phyloP scores from a whole-genome alignment of 2,888 invertebrate species.

The Euzophera pinguis region DNA sequence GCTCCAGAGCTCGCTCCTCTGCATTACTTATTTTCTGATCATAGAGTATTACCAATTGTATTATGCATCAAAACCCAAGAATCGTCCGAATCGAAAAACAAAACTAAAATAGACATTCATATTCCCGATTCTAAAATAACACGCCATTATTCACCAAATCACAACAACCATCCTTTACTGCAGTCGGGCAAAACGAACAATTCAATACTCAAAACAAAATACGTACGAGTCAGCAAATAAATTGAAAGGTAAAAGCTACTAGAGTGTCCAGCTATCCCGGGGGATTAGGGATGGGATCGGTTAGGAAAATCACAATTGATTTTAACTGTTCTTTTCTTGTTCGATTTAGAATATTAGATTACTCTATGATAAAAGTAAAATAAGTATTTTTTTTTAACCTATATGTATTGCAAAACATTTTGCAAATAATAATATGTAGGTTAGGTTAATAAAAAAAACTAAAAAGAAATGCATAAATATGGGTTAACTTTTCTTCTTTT shows the following conservation, averaged over 20 bases:
- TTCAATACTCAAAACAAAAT: conserved; percentile 39
- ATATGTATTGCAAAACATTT: too few species aligned
- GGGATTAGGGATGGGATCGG: conserved; percentile 40
- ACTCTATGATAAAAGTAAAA: neutral
- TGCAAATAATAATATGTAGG: too few species aligned
- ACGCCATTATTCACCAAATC: neutral
- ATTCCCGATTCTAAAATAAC: neutral
- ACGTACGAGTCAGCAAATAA: conserved; percentile 48
- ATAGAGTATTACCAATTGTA: too few species aligned
- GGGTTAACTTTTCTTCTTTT: too few species aligned
- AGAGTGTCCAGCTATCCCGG: conserved; percentile 34
- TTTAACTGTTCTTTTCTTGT: neutral
- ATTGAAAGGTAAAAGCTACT: conserved; percentile 61
- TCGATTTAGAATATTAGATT: neutral
- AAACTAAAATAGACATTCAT: neutral
- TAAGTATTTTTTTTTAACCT: too few species aligned
- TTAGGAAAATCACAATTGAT: neutral
- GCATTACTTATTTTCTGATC: too few species aligned
- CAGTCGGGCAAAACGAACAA: conserved; percentile 6
- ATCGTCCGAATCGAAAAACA: too few species aligned
- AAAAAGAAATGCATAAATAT: too few species aligned
- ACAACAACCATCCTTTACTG: conserved; percentile 5
- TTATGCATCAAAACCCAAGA: too few species aligned
- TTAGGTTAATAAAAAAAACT: too few species aligned
- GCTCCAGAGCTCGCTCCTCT: too few species aligned